Conservation (phyloP, 1,140 invertebrate genomes). For the Heliconius melpomene region DNA sequence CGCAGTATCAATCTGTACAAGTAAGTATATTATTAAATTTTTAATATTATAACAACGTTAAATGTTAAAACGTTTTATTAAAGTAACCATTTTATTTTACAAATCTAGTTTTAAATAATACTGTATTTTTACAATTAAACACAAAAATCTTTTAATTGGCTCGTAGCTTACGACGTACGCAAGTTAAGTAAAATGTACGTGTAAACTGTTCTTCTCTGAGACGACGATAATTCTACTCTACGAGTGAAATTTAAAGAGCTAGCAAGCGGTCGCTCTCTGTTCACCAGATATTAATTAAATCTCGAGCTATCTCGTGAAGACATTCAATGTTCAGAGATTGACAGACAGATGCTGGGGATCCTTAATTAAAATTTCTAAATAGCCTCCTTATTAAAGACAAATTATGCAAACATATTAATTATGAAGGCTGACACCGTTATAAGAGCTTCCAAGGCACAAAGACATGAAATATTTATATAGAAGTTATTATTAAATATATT, state of each 20-base stretch:
- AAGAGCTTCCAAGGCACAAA: slow-evolving; percentile 27
- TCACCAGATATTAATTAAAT: slow-evolving; percentile 71
- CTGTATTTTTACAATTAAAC: not conserved
- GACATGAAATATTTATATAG: slow-evolving; percentile 10
- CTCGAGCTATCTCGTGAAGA: slow-evolving; percentile 63
- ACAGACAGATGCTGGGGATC: slow-evolving; percentile 51
- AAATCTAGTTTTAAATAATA: not conserved
- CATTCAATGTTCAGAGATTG: slow-evolving; percentile 61
- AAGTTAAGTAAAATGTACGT: slow-evolving; percentile 1
- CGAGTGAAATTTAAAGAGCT: not conserved
- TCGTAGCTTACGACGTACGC: not conserved
- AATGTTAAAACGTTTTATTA: too few species aligned
- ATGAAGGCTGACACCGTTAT: slow-evolving; percentile 27
- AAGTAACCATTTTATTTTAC: too few species aligned
- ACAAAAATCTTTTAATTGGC: slow-evolving; percentile 11
- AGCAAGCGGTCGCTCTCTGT: slow-evolving; percentile 37
- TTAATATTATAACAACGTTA: too few species aligned
- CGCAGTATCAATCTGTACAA: too few species aligned
- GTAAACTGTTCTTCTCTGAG: not conserved
- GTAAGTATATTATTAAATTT: too few species aligned
- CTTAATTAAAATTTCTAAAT: slow-evolving; percentile 67
- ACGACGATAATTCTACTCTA: slow-evolving; percentile 2
- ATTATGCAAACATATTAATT: slow-evolving; percentile 44
- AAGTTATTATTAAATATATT: slow-evolving; percentile 18
- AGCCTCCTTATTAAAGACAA: slow-evolving; percentile 44